Base-by-base conservation (phyloP, 1,140 invertebrate species). In the Leptinotarsa defecta region DNA sequence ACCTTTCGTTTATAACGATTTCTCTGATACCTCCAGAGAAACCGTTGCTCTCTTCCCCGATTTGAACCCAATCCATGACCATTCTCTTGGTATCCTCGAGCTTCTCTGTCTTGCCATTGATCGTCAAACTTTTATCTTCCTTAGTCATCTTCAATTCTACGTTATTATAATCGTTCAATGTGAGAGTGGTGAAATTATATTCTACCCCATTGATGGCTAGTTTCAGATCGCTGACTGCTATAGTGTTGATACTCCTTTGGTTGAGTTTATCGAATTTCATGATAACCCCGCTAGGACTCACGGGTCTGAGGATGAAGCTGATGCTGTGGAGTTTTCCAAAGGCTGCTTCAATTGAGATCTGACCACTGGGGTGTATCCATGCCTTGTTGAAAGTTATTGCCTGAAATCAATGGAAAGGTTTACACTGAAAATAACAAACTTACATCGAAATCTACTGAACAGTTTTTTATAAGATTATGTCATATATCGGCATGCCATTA, bases 1-100 rank as follows among this genome's bases (percentile, higher is more conserved):
- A 94, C 92, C 90, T 88, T 77, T 94, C 91, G 83, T 95, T 93
- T 76, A 95, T 91, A 73, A 94, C 91, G n/a, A 93, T 89, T 86
- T 97, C 93, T 79, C 91, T 91, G 20, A 97, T 92, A 5, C 93
- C 91, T 48, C 95, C 95, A 73, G 68, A 24, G 71, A 75, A 77
- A 6, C 87, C 74, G 34, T 73, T 69, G 15, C 15, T 62, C 15
- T 69, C 70, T 49, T 76, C 79, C 5, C 78, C 27, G 15, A 69
- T 74, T 20, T 68, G 77, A 17, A 78, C 24, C 15, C 62, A 61
- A 24, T 63, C 75, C 8, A 63, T 76, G n/a, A 70, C 75, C 15
- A 67, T 75, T 19, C 69, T 67, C 15, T 57, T 24, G 19, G 13
- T n/a, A 71, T 57, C 48, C 13, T 17, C 11, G 13, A 71, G n/a